Base-by-base conservation (phyloP, 30 jellyfish, hydroid and myxozoan species). In the Hydractinia symbiolongicarpus region DNA sequence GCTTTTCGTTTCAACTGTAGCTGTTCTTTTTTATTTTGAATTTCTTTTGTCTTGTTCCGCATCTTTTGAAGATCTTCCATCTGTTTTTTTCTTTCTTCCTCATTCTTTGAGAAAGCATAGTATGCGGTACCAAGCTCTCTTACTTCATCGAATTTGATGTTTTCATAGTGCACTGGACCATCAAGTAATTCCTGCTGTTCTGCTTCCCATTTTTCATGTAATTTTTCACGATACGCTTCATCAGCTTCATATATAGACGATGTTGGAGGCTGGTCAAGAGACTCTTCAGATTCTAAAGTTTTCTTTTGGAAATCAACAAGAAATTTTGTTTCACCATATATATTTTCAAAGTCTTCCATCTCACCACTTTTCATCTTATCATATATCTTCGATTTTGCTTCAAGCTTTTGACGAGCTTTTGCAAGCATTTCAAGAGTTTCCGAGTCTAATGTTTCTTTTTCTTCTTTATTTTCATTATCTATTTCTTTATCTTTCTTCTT, bases 91-190 rank as follows among this genome's bases (percentile, higher is more conserved):
- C 97, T 61, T 79, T 82, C 95, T 13, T 88, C 79, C 61, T 86
- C 95, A 76, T 91, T 95, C 71, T 86, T 86, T 8, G 97, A 91
- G 76, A 91, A 91, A 79, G 94, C 96, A 79, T 81, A 91, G 73
- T 84, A 91, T 5, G 95, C 95, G 71, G 88, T 94, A 61, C 97
- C 97, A 52, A 86, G 95, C 30, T 86, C 95, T 17, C 97, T 87
- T 67, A 91, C 89, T 86, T 91, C 97, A 67, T 91, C 97, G 62
- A 81, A 91, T 10, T 58, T 81, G 50, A 91, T 70, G 62, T 91
- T 91, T 67, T 86, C 94, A 61, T 91, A 91, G 68, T 91, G 96
- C 11, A 91, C 73, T 62, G 95, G 95, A n/a, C 86, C 74, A 4
- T 91, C 94, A n/a, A 80, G 50, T 75, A 91, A 54, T 44, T 91